Evolutionary conservation across 2,888 invertebrate species (phyloP).

Genomic region (Sceliomorpha sp.): DNA sequence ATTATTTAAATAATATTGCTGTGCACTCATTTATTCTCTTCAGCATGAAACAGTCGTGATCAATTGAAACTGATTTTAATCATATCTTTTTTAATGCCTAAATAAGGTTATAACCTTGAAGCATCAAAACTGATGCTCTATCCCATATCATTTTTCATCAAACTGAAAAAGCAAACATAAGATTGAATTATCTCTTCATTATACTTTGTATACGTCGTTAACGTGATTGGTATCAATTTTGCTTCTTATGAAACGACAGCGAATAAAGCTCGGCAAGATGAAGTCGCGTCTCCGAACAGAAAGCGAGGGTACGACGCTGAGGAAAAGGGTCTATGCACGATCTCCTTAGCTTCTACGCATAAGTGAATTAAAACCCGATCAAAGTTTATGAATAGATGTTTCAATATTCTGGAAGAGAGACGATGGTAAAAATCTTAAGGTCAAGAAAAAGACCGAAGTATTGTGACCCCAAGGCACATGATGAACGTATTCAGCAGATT

Average conservation of each 20-base stretch:
- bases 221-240: conserved; percentile 38
- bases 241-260: conserved; percentile 28
- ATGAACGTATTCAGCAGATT: conserved; percentile 41
- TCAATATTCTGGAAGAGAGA: conserved; percentile 65
- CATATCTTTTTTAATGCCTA: no score
- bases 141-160: no score
- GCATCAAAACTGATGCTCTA: no score
- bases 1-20: no score
- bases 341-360: conserved; percentile 22
- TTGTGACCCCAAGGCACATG: conserved; percentile 47
- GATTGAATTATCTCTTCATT: conserved; percentile 12
- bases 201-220: conserved; percentile 28
- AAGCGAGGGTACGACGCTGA: conserved; percentile 40
- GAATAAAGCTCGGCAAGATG: conserved; percentile 27
- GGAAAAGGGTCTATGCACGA: conserved; percentile 32
- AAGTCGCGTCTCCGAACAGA: conserved; percentile 19
- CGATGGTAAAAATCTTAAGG: conserved; percentile 33
- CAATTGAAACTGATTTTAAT: no score
- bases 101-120: no score
- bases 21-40: no score
- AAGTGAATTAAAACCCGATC: conserved; percentile 76
- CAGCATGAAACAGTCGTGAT: no score
- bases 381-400: conserved; percentile 75
- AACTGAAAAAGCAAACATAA: conserved; percentile 1
- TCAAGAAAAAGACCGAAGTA: conserved; percentile 37